Base-by-base conservation (phyloP, 2,113 vertebrate species). In the Choloepus hoffmanni region DNA sequence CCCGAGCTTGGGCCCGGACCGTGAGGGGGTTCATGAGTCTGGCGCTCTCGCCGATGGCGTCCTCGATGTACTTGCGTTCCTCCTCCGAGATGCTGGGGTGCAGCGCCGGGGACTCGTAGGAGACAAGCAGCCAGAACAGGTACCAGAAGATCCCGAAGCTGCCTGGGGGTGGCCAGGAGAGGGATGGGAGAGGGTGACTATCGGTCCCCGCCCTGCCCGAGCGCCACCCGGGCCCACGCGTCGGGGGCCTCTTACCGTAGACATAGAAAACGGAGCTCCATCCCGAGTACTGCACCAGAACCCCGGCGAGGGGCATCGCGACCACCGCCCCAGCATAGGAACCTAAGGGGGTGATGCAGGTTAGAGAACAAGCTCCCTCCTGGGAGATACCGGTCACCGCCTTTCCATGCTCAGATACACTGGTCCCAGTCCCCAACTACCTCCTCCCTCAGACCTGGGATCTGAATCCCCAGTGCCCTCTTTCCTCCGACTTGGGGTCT, bases 181-280 rank as follows among this genome's bases (percentile, higher is more conserved):
- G 36, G 18, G 23, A 67, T 2, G 83, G 70, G 70, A 70, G 48
- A 36, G 0, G 63, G 50, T 95, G 82, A 93, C 33, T 11, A 36
- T 7, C 0, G 5, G 85, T 4, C n/a, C 73, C 85, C 50, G 8
- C 90, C 62, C 73, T 3, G 13, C 26, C 90, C 94, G 70, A 10
- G 76, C 7, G 24, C 91, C 91, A 5, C 89, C 90, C 63, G 21
- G 53, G 60, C 45, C 77, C 76, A 79, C 36, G 55, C 6, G 12
- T 55, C 65, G 0, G 36, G 60, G 68, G 68, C 9, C 45, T 53
- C 98, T 98, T 97, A 98, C 99, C 99, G 10, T 99, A 99, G 60
- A 99, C 99, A 1, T 99, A 99, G 98, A 99, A 99, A 40, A 99
- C 99, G 0, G 99, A 99, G 30, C 99, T 98, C 99, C 99, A 99